Percentiles rank a stretch among this genome's conserved stretches.
phyloP scores from a whole-genome alignment of 2,888 invertebrate species.

The Diarsia mendica region DNA sequence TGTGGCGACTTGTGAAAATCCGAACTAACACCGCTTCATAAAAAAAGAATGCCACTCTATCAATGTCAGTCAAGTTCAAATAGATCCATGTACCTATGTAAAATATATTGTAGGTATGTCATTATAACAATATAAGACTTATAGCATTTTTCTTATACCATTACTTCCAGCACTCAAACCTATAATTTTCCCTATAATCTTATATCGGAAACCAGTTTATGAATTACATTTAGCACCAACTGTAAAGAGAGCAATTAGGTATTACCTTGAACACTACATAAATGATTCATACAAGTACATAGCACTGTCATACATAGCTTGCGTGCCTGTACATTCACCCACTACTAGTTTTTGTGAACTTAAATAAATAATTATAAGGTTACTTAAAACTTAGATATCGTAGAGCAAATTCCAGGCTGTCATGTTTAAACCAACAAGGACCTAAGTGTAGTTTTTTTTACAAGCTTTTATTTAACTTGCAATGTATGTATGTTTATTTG shows the following conservation, averaged over 20 bases:
- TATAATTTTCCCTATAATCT: slow-evolving; percentile 53
- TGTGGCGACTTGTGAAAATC: background rate
- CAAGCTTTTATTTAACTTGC: background rate
- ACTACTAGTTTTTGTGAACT: slow-evolving; percentile 29
- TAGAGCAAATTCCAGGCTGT: background rate
- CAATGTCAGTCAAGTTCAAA: background rate
- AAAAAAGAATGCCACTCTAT: background rate
- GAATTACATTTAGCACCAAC: slow-evolving; percentile 74
- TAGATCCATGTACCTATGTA: background rate
- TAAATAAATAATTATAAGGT: slow-evolving; percentile 9
- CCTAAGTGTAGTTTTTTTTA: background rate
- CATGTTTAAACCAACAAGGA: background rate
- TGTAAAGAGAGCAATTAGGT: slow-evolving; percentile 81
- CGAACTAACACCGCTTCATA: background rate
- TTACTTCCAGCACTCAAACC: slow-evolving; percentile 30
- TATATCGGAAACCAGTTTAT: slow-evolving; percentile 77
- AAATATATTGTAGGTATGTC: background rate
- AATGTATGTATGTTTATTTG: background rate
- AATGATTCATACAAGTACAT: slow-evolving; percentile 66
- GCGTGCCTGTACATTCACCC: slow-evolving; percentile 26
- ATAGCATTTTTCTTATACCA: slow-evolving; percentile 11
- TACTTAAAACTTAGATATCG: background rate
- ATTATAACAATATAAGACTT: slow-evolving; percentile 4
- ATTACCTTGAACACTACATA: slow-evolving; percentile 80
- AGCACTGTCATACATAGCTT: slow-evolving; percentile 26